Base-by-base conservation (phyloP, 2,888 invertebrate species). In the Ochropleura leucogaster region DNA sequence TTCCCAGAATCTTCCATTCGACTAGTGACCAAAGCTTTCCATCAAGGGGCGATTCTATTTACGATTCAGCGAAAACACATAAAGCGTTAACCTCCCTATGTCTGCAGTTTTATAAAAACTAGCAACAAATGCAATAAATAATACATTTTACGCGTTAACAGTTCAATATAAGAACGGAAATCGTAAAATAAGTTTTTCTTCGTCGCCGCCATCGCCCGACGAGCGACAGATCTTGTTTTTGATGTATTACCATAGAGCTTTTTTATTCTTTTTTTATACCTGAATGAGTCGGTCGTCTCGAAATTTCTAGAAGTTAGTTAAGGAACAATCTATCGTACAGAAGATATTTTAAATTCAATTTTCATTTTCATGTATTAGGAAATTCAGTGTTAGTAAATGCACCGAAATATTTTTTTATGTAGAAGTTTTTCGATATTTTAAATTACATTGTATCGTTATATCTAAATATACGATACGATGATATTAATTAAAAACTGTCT, bases 111-210 rank as follows among this genome's bases (percentile, higher is more conserved):
- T 87, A 82, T 85, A 90, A 74, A 69, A 94, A 93, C 88, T 93
- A 87, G 78, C 88, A 93, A 93, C 90, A 94, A 93, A 89, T 90
- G 91, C 87, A 87, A 94, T 96, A 96, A 96, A 96, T 95, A 95
- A 95, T 89, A 91, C 86, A 93, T 95, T 93, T 94, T 91, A 91
- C 91, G 90, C 93, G 87, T 87, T 89, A 94, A 91, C 92, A 92
- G 92, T 93, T 93, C 94, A 92, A 92, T 91, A 90, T 89, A 88
- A 81, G 83, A 94, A 92, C 92, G 96, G 96, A 96, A 96, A 95
- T 95, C 95, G 95, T 96, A 95, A 95, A 95, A 95, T 94, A 96
- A 95, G 93, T 95, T 96, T 95, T 92, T 94, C 93, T 93, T 89
- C 93, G 83, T 89, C 89, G 91, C 85, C 93, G 92, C 91, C 92